Evolutionary conservation across 2,113 vertebrate species (phyloP), one percentile per base, ranked within the genome.

Genomic region (Epinephelus fuscoguttatus): DNA sequence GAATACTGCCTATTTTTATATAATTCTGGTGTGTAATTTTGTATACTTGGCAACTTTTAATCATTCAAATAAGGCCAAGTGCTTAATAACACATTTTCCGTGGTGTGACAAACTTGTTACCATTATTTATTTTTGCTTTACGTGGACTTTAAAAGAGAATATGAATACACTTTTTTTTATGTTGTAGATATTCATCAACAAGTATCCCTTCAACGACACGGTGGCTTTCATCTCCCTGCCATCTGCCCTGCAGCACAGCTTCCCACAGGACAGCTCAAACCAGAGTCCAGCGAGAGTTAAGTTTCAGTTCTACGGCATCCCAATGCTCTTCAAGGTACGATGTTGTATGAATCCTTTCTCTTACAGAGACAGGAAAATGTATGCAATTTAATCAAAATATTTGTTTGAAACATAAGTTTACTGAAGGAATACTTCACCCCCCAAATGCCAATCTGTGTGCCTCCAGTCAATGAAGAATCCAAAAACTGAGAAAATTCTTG

Each of bases 191-290:
- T 84, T 87, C 66, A 92, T 97, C 55, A 95, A 95, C 67, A 84
- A 87, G 80, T 37, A 81, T 18, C 95, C 96, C 47, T 88, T 94
- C 61, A 84, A 85, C 15, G 89, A 79, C 2, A 93, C 91, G 6
- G 92, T 96, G 90, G 97, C 96, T 9, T 97, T 96, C 0, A 95
- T 98, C 79, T 96, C 95, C 71, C 93, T 99, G 81, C 97, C 97
- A 3, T 85, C 94, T 19, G 92, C 89, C 30, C 85, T 98, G 89
- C 94, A 91, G 53, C 80, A 93, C 19, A 93, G 70, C 78, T 92
- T 96, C 76, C 92, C 95, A 11, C 87, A 84, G 23, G 19, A 14
- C 19, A 52, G 30, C 5, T 21, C 14, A 5, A 66, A 69, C n/a
- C 61, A 79, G 68, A 74, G 47, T n/a, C 81, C 77, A 21, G 83